Conservation (phyloP, 2,888 invertebrate genomes). For the Coelinius sp. region DNA sequence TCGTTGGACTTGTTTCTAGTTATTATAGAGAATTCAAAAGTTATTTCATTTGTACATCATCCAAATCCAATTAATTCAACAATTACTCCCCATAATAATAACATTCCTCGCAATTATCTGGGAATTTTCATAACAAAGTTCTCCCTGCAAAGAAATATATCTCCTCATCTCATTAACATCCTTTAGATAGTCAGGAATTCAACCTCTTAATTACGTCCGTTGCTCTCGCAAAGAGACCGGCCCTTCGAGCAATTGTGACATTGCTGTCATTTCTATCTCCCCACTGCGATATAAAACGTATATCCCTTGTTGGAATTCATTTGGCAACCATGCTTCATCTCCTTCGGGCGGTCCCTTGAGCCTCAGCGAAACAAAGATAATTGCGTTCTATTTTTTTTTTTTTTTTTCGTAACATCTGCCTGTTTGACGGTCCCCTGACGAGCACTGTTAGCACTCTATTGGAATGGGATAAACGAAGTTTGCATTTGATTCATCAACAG, state of each 20-base stretch:
- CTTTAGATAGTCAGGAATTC: background rate
- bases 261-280: background rate
- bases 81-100: no score
- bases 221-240: background rate
- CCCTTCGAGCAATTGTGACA: background rate
- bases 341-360: background rate
- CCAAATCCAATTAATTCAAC: no score
- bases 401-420: background rate
- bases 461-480: constrained; percentile 4
- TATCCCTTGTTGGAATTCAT: background rate
- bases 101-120: no score
- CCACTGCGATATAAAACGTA: background rate
- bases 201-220: constrained; percentile 10
- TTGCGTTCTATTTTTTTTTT: background rate
- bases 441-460: background rate
- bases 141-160: no score
- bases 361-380: constrained; percentile 8
- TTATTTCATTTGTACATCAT: no score
- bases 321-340: background rate
- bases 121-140: no score
- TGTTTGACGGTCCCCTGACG: background rate
- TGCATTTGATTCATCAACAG: background rate
- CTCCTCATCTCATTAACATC: background rate
- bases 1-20: no score
- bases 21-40: no score